phyloP scores from a whole-genome alignment of 1,140 invertebrate genomes.

The Euborellia annulipes region DNA sequence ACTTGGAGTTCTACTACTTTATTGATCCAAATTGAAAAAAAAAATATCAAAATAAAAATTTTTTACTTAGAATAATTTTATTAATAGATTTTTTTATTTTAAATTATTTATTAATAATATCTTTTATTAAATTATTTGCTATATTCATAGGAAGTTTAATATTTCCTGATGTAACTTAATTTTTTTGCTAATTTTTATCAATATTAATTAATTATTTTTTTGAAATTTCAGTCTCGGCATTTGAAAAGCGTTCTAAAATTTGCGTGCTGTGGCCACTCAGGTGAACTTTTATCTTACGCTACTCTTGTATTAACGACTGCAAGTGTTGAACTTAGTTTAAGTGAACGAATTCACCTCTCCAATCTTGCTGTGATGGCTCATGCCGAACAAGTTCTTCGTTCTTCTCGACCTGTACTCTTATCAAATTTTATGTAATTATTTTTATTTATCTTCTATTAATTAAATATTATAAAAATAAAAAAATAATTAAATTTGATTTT shows the following conservation, averaged over 20 bases:
- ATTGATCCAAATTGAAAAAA: no score
- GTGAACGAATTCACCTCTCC: constrained; percentile 47
- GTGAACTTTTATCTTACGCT: constrained; percentile 46
- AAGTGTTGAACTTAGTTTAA: constrained; percentile 36
- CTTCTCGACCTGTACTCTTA: constrained; percentile 5
- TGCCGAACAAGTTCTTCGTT: constrained; percentile 39
- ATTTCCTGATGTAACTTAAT: no score
- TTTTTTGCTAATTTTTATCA: no score
- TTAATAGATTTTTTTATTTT: no score
- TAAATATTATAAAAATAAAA: constrained; percentile 3
- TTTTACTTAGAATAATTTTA: no score
- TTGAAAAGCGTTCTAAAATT: constrained; percentile 56
- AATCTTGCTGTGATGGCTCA: constrained; percentile 51
- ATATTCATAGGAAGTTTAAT: no score
- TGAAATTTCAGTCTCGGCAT: constrained; percentile 36
- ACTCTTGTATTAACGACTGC: constrained; percentile 36
- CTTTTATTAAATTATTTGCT: no score
- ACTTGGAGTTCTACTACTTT: no score
- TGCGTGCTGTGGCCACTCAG: constrained; percentile 49
- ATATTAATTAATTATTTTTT: neutral
- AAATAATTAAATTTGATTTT: constrained; percentile 17
- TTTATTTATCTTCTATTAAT: constrained; percentile 1
- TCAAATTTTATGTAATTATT: constrained; percentile 35
- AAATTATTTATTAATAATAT: no score
- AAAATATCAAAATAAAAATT: no score